These are phyloP conservation scores for Holacanthus passer DNA, from an alignment of 2,113 vertebrate genomes.

Conservation along the genomic window DNA sequence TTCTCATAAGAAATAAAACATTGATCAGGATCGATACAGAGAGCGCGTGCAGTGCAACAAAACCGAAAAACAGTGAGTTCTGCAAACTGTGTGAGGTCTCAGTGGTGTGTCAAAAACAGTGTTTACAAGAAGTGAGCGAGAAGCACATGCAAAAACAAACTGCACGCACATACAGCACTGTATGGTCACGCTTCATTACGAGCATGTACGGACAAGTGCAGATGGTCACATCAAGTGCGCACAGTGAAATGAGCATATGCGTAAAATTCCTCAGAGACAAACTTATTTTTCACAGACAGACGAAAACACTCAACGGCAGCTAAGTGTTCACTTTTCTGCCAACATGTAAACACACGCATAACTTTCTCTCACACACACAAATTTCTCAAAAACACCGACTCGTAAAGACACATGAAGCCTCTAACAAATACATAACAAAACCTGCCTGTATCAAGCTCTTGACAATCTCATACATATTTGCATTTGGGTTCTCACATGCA, in stretches of 20 bases:
- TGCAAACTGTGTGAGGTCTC: constrained; percentile 52
- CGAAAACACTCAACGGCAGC: constrained; percentile 24
- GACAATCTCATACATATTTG: constrained; percentile 63
- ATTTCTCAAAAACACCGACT: constrained; percentile 19
- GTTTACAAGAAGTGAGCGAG: constrained; percentile 50
- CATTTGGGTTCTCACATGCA: constrained; percentile 63
- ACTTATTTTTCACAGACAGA: constrained; percentile 29
- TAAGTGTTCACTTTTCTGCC: constrained; percentile 25
- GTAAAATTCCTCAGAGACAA: constrained; percentile 35
- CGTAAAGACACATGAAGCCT: constrained; percentile 27
- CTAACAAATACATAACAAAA: constrained; percentile 55
- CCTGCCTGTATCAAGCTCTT: constrained; percentile 39
- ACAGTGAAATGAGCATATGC: constrained; percentile 17
- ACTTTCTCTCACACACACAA: constrained; percentile 25
- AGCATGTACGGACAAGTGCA: constrained; percentile 3
- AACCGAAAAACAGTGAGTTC: constrained; percentile 19
- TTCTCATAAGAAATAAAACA: constrained; percentile 61
- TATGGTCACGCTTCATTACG: not conserved
- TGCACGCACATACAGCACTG: constrained; percentile 4
- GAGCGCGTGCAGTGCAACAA: constrained; percentile 17
- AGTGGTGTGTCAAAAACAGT: constrained; percentile 16
- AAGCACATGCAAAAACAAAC: constrained; percentile 46
- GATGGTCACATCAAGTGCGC: constrained; percentile 41
- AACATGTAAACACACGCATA: constrained; percentile 13
- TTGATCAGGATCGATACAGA: constrained; percentile 47